These are phyloP conservation scores for Chesias legatella DNA, from an alignment of 2,888 invertebrate genomes.

Conservation along the genomic window DNA sequence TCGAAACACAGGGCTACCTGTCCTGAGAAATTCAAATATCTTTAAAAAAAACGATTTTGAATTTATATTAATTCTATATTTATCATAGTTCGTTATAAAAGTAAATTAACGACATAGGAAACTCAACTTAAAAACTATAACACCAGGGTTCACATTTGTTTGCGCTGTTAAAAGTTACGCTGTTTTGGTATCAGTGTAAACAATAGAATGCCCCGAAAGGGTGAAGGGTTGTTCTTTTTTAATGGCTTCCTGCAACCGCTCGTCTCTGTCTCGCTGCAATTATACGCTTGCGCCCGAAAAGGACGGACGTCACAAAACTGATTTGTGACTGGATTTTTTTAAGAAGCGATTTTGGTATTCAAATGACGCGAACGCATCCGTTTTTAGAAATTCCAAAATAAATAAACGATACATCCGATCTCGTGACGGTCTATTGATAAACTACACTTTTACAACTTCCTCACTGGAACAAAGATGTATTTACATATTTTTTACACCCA, in stretches of 20 bases:
- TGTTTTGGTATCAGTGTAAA: constrained; percentile 53
- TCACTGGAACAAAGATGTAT: constrained; percentile 48
- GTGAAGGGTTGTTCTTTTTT: constrained; percentile 78
- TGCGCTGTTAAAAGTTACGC: constrained; percentile 35
- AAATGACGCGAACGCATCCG: constrained; percentile 75
- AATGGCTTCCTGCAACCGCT: constrained; percentile 68
- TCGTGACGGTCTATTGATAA: constrained; percentile 56
- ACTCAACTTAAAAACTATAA: not conserved
- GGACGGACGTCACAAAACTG: constrained; percentile 41
- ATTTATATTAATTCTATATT: constrained; percentile 52
- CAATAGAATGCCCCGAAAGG: constrained; percentile 71
- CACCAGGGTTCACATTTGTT: constrained; percentile 41
- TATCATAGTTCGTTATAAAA: constrained; percentile 21
- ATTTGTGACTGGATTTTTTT: constrained; percentile 48
- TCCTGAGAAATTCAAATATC: constrained; percentile 49
- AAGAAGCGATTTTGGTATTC: constrained; percentile 71
- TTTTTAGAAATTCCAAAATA: constrained; percentile 72
- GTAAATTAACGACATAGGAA: not conserved
- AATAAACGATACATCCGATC: constrained; percentile 49
- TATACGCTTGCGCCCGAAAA: constrained; percentile 33
- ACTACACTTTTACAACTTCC: constrained; percentile 71
- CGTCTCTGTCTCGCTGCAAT: constrained; percentile 48
- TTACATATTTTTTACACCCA: constrained; percentile 32
- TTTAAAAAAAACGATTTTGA: constrained; percentile 38
- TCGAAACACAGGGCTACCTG: constrained; percentile 66